Evolutionary conservation across 1,140 invertebrate genomes (phyloP).

Genomic region (Brachionus sp.): DNA sequence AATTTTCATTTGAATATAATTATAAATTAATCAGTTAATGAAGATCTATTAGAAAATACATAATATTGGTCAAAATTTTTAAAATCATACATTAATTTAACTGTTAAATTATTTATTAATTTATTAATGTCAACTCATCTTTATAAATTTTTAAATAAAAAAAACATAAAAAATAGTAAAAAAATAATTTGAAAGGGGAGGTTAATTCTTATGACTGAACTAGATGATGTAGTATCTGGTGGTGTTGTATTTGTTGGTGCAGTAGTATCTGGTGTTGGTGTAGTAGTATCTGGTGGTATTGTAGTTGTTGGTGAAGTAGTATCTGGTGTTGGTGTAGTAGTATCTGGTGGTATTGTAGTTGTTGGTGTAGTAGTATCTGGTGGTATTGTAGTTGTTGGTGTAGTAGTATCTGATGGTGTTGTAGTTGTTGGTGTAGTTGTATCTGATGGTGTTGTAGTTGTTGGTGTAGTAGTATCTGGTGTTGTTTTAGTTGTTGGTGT

Average conservation of each 20-base stretch:
- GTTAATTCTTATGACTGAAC: too few relatives aligned
- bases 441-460: background rate
- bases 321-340: background rate
- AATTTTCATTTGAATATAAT: too few relatives aligned
- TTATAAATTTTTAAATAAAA: too few relatives aligned
- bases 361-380: background rate
- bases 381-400: background rate
- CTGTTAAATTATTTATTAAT: too few relatives aligned
- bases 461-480: background rate
- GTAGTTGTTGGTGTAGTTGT: background rate
- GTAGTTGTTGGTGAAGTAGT: background rate
- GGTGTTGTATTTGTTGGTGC: background rate
- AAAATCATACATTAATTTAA: too few relatives aligned
- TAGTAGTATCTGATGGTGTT: background rate
- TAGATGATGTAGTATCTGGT: background rate
- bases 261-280: background rate
- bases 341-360: background rate
- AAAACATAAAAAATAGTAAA: too few relatives aligned
- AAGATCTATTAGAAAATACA: too few relatives aligned
- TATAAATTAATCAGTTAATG: too few relatives aligned
- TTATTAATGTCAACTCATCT: too few relatives aligned
- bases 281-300: background rate
- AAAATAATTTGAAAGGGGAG: too few relatives aligned
- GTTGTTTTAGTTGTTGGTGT: background rate
- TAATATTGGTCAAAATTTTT: too few relatives aligned